Evolutionary conservation across 2,113 vertebrate species (phyloP), one percentile per base, ranked within the genome.

Genomic region (Pseudorasbora parva): DNA sequence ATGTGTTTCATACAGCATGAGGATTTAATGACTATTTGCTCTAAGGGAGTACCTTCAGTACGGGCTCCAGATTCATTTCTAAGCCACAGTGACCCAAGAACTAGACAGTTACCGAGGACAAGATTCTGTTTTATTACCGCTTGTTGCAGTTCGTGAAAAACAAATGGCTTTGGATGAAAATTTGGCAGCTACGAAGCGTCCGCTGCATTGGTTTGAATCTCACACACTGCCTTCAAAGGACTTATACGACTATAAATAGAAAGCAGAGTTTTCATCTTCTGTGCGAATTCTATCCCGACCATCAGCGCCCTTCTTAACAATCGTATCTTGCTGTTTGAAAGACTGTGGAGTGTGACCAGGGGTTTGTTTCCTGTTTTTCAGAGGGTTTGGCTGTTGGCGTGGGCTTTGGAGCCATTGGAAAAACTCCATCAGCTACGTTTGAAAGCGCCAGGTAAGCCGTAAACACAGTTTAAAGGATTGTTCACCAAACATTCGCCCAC

Each of bases 341-440:
- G 17, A 54, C 17, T 21, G 15, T 17, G 11, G 11, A 8, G 33
- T 21, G 21, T 64, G 43, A 75, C 41, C 43, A 30, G 41, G 60
- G 64, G 76, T 85, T 3, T 85, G 73, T 68, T 49, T 80, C 25
- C 71, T 79, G 2, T 8, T 87, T 93, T 95, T 15, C 95, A 99
- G 98, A 99, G 96, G 98, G 98, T 11, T 92, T 99, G 76, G 97
- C 98, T 3, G 98, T 99, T 6, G 98, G 97, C 2, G 98, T 99
- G 47, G 97, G 95, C 57, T 99, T 99, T 0, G 97, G 96, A 33
- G 97, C 97, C 0, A 2, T 97, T 5, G 97, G 96, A 19, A 98
- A 97, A 92, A 96, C 97, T 0, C 45, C 93, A 0, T 96, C 97
- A 10, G 97, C 98, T 0, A 99, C 97, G 0, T 98, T 99, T 72